Conservation (phyloP, 2,888 invertebrate genomes). For the Schrankia costaestrigalis region DNA sequence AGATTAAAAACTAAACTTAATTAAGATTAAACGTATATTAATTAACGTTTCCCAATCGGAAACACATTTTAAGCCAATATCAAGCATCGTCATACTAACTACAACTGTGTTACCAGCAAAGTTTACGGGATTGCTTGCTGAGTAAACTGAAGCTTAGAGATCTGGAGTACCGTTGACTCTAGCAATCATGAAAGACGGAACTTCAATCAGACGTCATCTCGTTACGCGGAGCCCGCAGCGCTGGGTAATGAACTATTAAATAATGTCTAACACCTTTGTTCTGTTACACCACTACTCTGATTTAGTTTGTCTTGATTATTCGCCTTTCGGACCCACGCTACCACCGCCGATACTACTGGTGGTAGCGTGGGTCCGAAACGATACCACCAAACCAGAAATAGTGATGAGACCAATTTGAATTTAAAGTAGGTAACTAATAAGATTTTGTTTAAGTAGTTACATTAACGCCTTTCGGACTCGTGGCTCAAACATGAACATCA, state of each 20-base stretch:
- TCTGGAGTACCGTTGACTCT: slow-evolving; percentile 24
- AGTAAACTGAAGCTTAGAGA: slow-evolving; percentile 34
- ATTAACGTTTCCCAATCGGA: neutral
- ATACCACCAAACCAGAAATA: too few relatives aligned
- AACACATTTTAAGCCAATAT: slow-evolving; percentile 4
- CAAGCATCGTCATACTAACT: slow-evolving; percentile 13
- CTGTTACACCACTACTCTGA: neutral
- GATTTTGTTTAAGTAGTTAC: too few relatives aligned
- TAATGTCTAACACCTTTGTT: slow-evolving; percentile 7
- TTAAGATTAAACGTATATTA: too few relatives aligned
- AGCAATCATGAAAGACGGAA: slow-evolving; percentile 30
- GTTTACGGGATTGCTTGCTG: slow-evolving; percentile 29
- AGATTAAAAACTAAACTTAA: too few relatives aligned
- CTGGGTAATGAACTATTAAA: slow-evolving; percentile 27
- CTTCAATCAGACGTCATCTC: slow-evolving; percentile 38
- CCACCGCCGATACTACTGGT: too few relatives aligned
- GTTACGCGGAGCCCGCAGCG: slow-evolving; percentile 15
- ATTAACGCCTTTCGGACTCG: too few relatives aligned
- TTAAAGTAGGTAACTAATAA: too few relatives aligned
- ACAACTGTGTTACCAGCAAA: slow-evolving; percentile 21
- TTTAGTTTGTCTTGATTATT: too few relatives aligned
- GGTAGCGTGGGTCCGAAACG: too few relatives aligned
- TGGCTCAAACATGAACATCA: too few relatives aligned
- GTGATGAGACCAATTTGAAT: too few relatives aligned
- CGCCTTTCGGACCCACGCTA: too few relatives aligned